phyloP scores from a whole-genome alignment of 1,140 invertebrate genomes.

The Bemisia tabaci region DNA sequence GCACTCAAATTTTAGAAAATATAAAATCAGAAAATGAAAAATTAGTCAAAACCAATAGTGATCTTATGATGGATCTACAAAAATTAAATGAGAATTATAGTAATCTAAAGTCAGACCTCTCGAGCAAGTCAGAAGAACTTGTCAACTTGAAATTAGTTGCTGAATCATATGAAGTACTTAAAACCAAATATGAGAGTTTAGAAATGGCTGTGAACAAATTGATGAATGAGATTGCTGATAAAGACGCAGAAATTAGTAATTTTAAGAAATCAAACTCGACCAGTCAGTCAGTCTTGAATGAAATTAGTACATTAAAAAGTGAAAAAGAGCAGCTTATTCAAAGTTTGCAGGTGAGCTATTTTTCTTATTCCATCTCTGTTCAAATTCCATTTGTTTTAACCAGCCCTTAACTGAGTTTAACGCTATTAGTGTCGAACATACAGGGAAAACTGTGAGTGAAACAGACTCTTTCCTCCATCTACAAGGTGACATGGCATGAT shows the following conservation, averaged over 20 bases:
- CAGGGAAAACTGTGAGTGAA: too few relatives aligned
- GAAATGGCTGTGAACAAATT: not conserved
- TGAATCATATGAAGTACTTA: not conserved
- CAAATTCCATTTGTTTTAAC: too few relatives aligned
- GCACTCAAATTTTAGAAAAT: not conserved
- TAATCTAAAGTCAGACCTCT: not conserved
- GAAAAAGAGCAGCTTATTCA: conserved; percentile 16
- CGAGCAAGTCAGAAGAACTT: not conserved
- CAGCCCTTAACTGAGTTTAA: too few relatives aligned
- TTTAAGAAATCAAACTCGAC: not conserved
- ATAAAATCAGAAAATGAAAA: not conserved
- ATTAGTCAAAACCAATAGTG: not conserved
- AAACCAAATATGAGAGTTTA: not conserved
- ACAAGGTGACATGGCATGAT: too few relatives aligned
- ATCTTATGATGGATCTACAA: not conserved
- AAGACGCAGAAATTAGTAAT: conserved; percentile 11
- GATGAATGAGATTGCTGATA: not conserved
- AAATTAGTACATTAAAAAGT: conserved; percentile 1
- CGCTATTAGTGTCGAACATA: too few relatives aligned
- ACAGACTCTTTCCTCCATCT: too few relatives aligned
- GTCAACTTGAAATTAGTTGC: not conserved
- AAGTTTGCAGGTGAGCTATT: conserved; percentile 16
- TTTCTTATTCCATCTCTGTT: too few relatives aligned
- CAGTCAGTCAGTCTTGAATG: too few relatives aligned
- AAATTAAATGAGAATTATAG: not conserved